Base-by-base conservation (phyloP, 64 coral and sea anemone genomes). In the Montipora efflorescens region DNA sequence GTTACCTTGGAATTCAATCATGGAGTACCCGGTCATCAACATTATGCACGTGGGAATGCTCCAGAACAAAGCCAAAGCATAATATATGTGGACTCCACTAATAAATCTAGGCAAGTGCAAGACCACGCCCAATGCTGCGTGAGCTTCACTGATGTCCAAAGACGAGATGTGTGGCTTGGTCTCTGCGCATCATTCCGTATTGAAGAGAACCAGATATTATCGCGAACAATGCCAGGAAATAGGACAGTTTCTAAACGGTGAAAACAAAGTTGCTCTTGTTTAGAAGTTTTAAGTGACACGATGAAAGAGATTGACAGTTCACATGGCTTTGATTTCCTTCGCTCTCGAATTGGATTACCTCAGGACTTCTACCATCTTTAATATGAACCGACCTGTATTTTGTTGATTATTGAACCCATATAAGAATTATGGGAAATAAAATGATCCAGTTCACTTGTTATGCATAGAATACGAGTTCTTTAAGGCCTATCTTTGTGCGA, bases 1-100 rank as follows among this genome's bases (percentile, higher is more conserved):
- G 12, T 47, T 93, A 93, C 92, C 83, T 88, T 93, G 92, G 58
- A 61, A 93, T 62, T 87, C 83, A 48, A 88, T 75, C 83, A 93
- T 93, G 1, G 92, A 93, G 50, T 93, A 86, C 5, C 92, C 92
- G 23, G 48, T 55, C 61, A 93, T 93, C 0, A 67, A 7, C 92
- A 93, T 93, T 1, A 93, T 61, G 68, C 92, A 87, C 55, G 52
- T 81, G 48, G 84, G 79, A 28, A 93, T 13, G 78, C 47, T 79
- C 92, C 92, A 93, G 21, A 93, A 93, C 48, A 93, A 58, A 50
- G 83, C 92, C 22, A 87, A 88, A 8, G 92, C 92, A 19, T 88
- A 93, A 57, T 79, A 81, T 44, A 93, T 47, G 59, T 93, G 92
- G 13, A 93, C 47, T 57, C 92, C 62, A 52, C 83, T 88, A 0